Percentiles rank a stretch among this genome's conserved stretches.
phyloP scores from a whole-genome alignment of 1,140 invertebrate genomes.

The Pinna nobilis region DNA sequence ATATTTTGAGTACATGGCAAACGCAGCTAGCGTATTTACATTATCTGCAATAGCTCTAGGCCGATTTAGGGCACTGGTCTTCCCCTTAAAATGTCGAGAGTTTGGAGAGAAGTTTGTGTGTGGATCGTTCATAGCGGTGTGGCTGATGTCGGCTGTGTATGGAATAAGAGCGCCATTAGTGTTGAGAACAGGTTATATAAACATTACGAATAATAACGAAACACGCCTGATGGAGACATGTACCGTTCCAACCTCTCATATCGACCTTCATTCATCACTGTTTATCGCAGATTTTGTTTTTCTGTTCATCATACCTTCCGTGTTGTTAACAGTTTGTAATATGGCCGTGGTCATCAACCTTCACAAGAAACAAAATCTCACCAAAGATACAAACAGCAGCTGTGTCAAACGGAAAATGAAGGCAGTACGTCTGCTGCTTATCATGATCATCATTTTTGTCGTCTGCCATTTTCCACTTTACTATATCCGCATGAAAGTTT shows the following conservation, averaged over 20 bases:
- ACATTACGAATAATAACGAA: not conserved
- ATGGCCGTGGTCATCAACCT: conserved; percentile 19
- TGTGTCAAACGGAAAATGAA: not conserved
- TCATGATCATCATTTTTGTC: conserved; percentile 32
- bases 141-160: conserved; percentile 16
- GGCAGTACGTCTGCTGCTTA: conserved; percentile 15
- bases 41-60: conserved; percentile 28
- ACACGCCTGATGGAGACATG: conserved; percentile 8
- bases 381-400: not conserved
- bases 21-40: conserved; percentile 22
- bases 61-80: conserved; percentile 25
- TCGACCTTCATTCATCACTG: conserved; percentile 3
- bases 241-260: not conserved
- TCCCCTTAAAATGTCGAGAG: conserved; percentile 8
- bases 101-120: not conserved
- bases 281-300: conserved; percentile 22
- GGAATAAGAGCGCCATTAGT: conserved; percentile 17
- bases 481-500: conserved; percentile 4
- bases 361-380: not conserved
- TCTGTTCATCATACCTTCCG: conserved; percentile 16
- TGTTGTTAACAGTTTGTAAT: conserved; percentile 17
- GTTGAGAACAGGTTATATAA: not conserved
- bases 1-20: conserved; percentile 13
- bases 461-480: conserved; percentile 30
- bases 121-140: not conserved